Evolutionary conservation across 1,140 invertebrate genomes (phyloP), one percentile per base, ranked within the genome.

Genomic region (Drosophila lacteicornis): DNA sequence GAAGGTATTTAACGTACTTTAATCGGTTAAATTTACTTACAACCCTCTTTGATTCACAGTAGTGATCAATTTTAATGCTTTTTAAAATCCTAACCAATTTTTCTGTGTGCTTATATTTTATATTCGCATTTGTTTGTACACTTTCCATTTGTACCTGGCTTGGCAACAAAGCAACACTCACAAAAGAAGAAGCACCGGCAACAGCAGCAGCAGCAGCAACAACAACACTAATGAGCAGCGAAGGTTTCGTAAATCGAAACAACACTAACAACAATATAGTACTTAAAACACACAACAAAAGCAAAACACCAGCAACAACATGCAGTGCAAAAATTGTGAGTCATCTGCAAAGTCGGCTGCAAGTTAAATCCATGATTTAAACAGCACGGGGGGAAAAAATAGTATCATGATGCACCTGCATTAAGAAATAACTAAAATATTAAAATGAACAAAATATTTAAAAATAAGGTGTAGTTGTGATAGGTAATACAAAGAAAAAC

Each of bases 181-280:
- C 46, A 73, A 73, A 69, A 43, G 46, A 69, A 69, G 63, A 71
- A 56, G 68, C 65, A 38, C 7, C 36, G 17, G 33, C 17, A 38
- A 70, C 65, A 38, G 17, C 67, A 45, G 57, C 76, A 82, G 30
- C 75, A 74, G 13, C 62, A 77, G 13, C 62, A 65, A 50, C 70
- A 75, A 47, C 63, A 65, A 62, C 78, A 66, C 67, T 69, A 67
- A 69, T 69, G 67, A 60, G 40, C 66, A 15, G 36, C 38, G 43
- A 73, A 73, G 83, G 83, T 86, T 86, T 82, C 80, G 73, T 79
- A 87, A 86, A 86, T 80, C 83, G 83, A 79, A 84, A 62, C 76
- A 80, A 17, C 69, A 82, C 15, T 53, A 80, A 43, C 77, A 77
- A 46, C 77, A 77, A 25, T 86, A 60, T 62, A 63, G 82, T 66